phyloP scores from a whole-genome alignment of 2,113 vertebrate genomes.

The Mesocricetus auratus region DNA sequence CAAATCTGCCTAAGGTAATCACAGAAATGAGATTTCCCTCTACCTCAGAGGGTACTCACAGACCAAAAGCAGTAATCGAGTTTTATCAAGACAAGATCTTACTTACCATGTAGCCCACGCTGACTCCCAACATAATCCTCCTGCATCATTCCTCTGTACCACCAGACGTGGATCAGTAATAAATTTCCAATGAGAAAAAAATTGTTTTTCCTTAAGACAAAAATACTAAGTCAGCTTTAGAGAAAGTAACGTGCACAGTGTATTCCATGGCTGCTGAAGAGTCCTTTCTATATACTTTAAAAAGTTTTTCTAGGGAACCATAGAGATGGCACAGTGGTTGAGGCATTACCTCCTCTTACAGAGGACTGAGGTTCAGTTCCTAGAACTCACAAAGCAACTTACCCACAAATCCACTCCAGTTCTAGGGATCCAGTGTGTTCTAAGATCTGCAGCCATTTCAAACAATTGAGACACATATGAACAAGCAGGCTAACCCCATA shows the following conservation, averaged over 20 bases:
- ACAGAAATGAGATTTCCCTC: slow-evolving; percentile 49
- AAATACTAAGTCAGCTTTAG: neutral
- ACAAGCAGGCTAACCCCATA: neutral
- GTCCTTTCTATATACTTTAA: neutral
- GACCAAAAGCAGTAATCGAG: neutral
- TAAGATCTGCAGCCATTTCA: too few relatives aligned
- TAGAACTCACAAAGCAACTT: neutral
- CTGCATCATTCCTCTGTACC: neutral
- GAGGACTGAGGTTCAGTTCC: neutral
- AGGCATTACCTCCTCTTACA: fast-evolving
- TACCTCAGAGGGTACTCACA: neutral
- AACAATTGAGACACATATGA: neutral
- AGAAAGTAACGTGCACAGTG: neutral
- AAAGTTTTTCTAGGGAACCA: neutral
- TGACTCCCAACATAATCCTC: neutral
- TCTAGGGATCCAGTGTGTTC: neutral
- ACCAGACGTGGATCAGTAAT: neutral
- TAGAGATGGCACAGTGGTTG: neutral
- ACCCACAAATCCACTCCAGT: neutral
- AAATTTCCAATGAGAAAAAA: neutral
- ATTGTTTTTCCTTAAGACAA: slow-evolving; percentile 4
- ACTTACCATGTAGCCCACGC: neutral
- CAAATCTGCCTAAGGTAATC: slow-evolving; percentile 29
- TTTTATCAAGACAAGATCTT: neutral
- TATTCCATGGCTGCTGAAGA: neutral